phyloP scores from a whole-genome alignment of 37 sponge, comb jelly and placozoan genomes.

The Ianthella basta region DNA sequence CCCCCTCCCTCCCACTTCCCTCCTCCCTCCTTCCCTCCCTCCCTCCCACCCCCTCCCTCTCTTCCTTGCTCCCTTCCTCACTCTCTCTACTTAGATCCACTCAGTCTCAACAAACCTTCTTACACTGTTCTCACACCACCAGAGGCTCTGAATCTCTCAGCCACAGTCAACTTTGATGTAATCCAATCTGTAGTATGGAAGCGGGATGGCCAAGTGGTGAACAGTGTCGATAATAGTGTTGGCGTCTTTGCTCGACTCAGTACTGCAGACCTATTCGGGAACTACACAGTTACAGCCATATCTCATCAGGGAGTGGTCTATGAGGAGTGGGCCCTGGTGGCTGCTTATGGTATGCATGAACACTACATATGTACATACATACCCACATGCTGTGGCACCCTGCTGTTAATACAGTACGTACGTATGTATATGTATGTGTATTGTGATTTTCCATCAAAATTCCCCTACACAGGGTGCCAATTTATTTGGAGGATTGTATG shows the following conservation, averaged over 20 bases:
- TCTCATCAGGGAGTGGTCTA: conserved; percentile 1
- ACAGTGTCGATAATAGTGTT: not conserved
- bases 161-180: not conserved
- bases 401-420: too few species aligned
- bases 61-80: too few species aligned
- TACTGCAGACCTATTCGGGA: not conserved
- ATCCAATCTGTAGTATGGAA: not conserved
- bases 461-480: not conserved
- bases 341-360: not conserved
- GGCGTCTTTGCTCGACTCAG: not conserved
- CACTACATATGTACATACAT: not conserved
- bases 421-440: too few species aligned
- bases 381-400: too few species aligned
- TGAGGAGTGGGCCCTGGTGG: not conserved
- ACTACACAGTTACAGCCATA: not conserved
- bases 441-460: too few species aligned
- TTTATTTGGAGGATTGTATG: not conserved
- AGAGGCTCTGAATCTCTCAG: not conserved
- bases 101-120: not conserved
- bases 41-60: too few species aligned
- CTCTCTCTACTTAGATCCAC: conserved; percentile 1
- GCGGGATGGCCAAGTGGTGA: not conserved
- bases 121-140: not conserved
- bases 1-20: too few species aligned
- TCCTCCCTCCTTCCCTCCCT: too few species aligned